Base-by-base conservation (phyloP, 2,797 vertebrate genomes). In the Mus spretus region DNA sequence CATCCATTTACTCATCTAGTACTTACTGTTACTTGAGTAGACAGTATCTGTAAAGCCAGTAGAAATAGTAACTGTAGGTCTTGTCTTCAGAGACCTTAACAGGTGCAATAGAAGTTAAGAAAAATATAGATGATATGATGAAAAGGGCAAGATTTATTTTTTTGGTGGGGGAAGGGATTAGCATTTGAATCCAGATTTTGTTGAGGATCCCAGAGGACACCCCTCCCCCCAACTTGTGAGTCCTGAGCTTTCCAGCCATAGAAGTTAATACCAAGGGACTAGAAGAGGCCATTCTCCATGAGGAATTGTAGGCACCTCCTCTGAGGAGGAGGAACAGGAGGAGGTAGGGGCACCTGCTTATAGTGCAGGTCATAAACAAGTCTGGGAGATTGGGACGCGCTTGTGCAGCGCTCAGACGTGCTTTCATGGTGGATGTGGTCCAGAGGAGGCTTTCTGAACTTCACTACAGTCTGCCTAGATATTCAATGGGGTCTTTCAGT, bases 131-230 rank as follows among this genome's bases (percentile, higher is more conserved):
- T 81, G 82, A 93, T 6, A 63, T 47, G 37, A 67, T 79, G 40
- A 80, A 89, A 87, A 85, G 9, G 2, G n/a, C 20, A 81, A 92
- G 59, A 24, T 31, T 40, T 15, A 50, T n/a, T 70, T 82, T 84
- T 65, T 34, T 19, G 28, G 1, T 19, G 8, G 9, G 20, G 14
- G 26, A 65, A 55, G 24, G 44, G 59, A 40, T 57, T 65, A 67
- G 13, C 57, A 37, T 97, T 93, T 44, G 61, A 91, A 70, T 26
- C 24, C 55, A 57, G 31, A 83, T 15, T 47, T 94, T 28, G 90
- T 90, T 95, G 53, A 94, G 90, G 96, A 92, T 65, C 55, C 63
- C 7, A 40, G n/a, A 19, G 34, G 61, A 77, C 37, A 40, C 37
- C 37, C 44, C 44, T 5, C 44, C 50, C 82, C 37, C 10, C 77